These are phyloP conservation scores for Hydractinia symbiolongicarpus DNA, from an alignment of 30 jellyfish, hydroid and myxozoan species.

Conservation along the genomic window DNA sequence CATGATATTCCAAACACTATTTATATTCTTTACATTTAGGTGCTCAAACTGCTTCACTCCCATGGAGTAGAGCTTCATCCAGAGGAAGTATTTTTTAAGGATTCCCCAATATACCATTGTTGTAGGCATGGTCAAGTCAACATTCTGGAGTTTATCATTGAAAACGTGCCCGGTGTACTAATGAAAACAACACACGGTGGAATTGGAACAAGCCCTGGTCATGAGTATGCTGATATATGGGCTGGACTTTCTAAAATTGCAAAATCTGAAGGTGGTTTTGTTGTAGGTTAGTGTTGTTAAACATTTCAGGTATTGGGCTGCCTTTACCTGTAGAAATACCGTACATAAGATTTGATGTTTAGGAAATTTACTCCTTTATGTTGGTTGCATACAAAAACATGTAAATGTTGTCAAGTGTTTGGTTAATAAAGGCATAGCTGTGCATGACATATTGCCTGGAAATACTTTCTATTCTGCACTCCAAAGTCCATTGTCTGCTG, in stretches of 20 bases:
- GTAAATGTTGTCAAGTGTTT: slow-evolving; percentile 40
- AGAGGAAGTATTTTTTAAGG: background rate
- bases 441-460: slow-evolving; percentile 35
- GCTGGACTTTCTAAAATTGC: slow-evolving; percentile 6
- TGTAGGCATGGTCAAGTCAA: background rate
- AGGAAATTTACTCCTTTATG: slow-evolving; percentile 57
- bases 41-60: background rate
- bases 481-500: slow-evolving; percentile 57
- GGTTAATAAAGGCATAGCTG: slow-evolving; percentile 61
- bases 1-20: too few relatives aligned
- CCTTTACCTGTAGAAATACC: background rate
- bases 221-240: slow-evolving; percentile 15
- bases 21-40: background rate
- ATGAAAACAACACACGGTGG: background rate
- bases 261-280: background rate
- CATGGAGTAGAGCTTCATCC: slow-evolving; percentile 18
- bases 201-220: slow-evolving; percentile 16
- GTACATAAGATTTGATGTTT: background rate
- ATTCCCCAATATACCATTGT: slow-evolving; percentile 10
- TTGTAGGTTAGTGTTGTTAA: background rate
- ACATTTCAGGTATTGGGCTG: background rate
- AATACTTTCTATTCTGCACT: slow-evolving; percentile 42
- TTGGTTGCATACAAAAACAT: slow-evolving; percentile 50
- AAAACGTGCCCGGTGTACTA: slow-evolving; percentile 1
- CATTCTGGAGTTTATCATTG: background rate